These are phyloP conservation scores for Sipha flava DNA, from an alignment of 1,140 invertebrate genomes.

Conservation along the genomic window DNA sequence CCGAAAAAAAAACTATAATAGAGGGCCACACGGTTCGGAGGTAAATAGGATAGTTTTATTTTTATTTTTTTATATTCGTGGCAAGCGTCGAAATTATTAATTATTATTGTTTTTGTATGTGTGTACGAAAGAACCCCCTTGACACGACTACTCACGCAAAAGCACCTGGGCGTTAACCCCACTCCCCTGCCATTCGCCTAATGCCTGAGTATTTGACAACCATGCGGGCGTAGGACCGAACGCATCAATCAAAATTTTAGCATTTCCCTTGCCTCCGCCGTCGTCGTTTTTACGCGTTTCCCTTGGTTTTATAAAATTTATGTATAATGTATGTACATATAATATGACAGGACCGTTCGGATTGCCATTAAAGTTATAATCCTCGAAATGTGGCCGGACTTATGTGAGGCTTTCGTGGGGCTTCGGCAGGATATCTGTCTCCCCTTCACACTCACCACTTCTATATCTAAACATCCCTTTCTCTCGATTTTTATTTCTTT, in stretches of 20 bases:
- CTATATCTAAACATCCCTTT: too few relatives aligned
- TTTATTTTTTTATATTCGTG: neutral
- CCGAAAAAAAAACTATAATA: neutral
- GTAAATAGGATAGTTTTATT: neutral
- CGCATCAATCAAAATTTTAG: conserved; percentile 28
- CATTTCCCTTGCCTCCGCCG: neutral
- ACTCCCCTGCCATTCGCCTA: neutral
- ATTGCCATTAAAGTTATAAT: conserved; percentile 28
- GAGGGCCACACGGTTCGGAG: too few relatives aligned
- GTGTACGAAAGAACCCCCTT: neutral
- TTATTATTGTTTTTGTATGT: neutral
- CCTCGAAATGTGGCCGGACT: conserved; percentile 20
- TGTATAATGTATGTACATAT: neutral
- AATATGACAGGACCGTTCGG: conserved; percentile 24
- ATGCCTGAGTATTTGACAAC: conserved; percentile 3
- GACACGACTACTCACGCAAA: too few relatives aligned
- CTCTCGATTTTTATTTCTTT: too few relatives aligned
- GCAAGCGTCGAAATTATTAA: neutral
- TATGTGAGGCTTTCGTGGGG: neutral
- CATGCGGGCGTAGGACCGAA: neutral
- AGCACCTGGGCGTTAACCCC: neutral
- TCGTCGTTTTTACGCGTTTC: neutral
- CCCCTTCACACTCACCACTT: too few relatives aligned
- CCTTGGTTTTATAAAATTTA: neutral
- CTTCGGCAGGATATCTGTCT: neutral